Evolutionary conservation across 2,113 vertebrate species (phyloP).

Genomic region (Pseudorhombus dupliciocellatus): DNA sequence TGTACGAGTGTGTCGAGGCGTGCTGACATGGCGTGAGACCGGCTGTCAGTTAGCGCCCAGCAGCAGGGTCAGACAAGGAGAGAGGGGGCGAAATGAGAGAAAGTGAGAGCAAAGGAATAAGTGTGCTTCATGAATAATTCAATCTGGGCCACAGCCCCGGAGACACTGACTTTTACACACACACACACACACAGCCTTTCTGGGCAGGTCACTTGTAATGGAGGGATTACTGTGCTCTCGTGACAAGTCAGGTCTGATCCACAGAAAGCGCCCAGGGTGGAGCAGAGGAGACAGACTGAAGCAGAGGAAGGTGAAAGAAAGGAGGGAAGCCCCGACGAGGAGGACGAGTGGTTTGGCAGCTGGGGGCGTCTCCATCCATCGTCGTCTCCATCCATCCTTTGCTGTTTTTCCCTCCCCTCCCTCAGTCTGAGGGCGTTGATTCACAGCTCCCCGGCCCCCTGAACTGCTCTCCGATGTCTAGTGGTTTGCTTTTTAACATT

Average conservation of each 20-base stretch:
- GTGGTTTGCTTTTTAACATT: constrained; percentile 28
- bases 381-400: not conserved
- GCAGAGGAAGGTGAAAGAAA: constrained; percentile 10
- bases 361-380: constrained; percentile 25
- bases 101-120: constrained; percentile 48
- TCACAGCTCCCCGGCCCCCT: constrained; percentile 15
- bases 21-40: constrained; percentile 54
- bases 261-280: constrained; percentile 50
- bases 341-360: constrained; percentile 37
- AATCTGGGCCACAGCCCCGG: constrained; percentile 58
- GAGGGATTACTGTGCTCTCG: constrained; percentile 62
- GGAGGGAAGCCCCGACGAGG: constrained; percentile 1
- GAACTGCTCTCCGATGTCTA: constrained; percentile 43
- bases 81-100: constrained; percentile 41
- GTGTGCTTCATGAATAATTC: constrained; percentile 70
- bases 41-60: constrained; percentile 32
- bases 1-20: constrained; percentile 34
- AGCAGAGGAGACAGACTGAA: constrained; percentile 9
- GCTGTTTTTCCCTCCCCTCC: not conserved
- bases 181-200: constrained; percentile 12
- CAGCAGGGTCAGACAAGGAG: constrained; percentile 48
- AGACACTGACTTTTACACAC: constrained; percentile 47
- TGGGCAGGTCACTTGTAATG: constrained; percentile 61
- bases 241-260: constrained; percentile 69
- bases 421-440: constrained; percentile 10